Percentiles rank a stretch among this genome's conserved stretches.
phyloP scores from a whole-genome alignment of 2,888 invertebrate species.

The Polydrusus tereticollis region DNA sequence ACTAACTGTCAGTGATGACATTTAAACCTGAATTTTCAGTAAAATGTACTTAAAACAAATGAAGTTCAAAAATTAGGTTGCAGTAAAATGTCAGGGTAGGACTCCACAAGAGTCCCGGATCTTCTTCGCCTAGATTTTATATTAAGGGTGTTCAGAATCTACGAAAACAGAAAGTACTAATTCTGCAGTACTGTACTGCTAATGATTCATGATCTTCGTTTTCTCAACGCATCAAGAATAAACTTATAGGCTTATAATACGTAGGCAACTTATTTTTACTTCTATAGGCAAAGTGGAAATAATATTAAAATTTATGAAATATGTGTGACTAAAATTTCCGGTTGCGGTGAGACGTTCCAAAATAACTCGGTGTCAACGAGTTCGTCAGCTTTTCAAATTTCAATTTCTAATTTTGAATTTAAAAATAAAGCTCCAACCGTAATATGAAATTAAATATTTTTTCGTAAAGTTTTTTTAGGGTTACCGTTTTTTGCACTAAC shows the following conservation, averaged over 20 bases:
- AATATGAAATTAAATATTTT: not conserved
- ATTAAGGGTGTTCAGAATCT: no score
- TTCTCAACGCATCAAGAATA: no score
- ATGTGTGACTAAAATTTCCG: slow-evolving; percentile 29
- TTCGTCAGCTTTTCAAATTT: slow-evolving; percentile 19
- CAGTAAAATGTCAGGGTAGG: no score
- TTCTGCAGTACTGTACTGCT: no score
- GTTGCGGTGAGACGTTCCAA: slow-evolving; percentile 15
- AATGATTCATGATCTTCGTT: no score
- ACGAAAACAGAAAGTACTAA: no score
- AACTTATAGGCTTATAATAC: not conserved
- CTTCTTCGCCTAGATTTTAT: no score
- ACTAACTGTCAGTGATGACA: no score
- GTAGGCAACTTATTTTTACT: not conserved
- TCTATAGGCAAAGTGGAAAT: slow-evolving; percentile 6
- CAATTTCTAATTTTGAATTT: not conserved
- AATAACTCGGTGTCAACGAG: slow-evolving; percentile 28
- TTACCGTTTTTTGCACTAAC: not conserved
- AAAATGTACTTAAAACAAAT: no score
- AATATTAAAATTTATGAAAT: slow-evolving; percentile 33
- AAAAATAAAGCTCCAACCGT: not conserved
- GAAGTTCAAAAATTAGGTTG: no score
- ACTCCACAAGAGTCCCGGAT: no score
- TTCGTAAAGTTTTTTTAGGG: not conserved
- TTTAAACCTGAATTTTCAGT: no score